These are phyloP conservation scores for Tupiocoris notatus DNA, from an alignment of 2,888 invertebrate species.

Conservation along the genomic window DNA sequence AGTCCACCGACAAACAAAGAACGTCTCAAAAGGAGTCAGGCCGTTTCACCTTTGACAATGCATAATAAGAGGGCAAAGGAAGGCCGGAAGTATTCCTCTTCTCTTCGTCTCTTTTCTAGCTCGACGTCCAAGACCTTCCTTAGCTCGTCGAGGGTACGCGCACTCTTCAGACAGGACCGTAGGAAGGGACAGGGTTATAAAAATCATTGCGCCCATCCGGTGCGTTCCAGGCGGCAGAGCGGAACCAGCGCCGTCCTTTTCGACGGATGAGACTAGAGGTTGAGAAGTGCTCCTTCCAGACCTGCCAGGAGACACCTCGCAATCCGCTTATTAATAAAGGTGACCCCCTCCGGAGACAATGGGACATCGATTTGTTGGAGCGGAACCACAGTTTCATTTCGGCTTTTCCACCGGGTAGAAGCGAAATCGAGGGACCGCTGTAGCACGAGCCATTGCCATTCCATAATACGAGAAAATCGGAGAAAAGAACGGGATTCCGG, in stretches of 20 bases:
- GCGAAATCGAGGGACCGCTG: not conserved
- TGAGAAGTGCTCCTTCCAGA: not conserved
- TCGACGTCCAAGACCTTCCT: not conserved
- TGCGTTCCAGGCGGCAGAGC: conserved; percentile 50
- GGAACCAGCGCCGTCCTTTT: conserved; percentile 34
- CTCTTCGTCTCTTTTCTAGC: not conserved
- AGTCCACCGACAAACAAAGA: conserved; percentile 20
- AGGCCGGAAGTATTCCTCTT: conserved; percentile 20
- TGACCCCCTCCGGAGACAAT: not conserved
- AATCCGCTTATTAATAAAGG: not conserved
- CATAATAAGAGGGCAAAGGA: conserved; percentile 48
- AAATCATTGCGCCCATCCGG: conserved; percentile 52
- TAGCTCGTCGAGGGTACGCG: not conserved
- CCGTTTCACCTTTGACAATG: conserved; percentile 48
- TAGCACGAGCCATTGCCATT: not conserved
- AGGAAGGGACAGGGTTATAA: conserved; percentile 50
- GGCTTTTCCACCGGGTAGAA: not conserved
- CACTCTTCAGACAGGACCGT: not conserved
- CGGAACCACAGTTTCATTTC: not conserved
- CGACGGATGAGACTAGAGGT: not conserved
- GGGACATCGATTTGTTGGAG: not conserved
- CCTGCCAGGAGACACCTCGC: not conserved
- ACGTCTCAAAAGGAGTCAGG: conserved; percentile 4
- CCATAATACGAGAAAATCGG: no score
- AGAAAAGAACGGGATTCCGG: no score